Percentiles rank a stretch among this genome's conserved stretches.
phyloP scores from a whole-genome alignment of 2,797 vertebrate species.

The Merluccius polli region DNA sequence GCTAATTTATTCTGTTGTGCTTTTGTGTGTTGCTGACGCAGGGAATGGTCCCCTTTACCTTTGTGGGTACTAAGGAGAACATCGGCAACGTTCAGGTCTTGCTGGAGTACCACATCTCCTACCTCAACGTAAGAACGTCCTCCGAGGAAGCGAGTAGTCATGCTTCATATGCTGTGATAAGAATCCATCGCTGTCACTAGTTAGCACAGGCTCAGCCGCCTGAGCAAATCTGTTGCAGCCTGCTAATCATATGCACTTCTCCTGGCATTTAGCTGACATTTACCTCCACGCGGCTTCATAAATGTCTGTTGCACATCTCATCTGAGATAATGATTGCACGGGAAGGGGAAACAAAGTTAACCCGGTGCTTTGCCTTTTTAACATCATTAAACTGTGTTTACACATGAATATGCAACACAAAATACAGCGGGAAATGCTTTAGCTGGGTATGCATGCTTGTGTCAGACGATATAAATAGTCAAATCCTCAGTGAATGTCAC shows the following conservation, averaged over 20 bases:
- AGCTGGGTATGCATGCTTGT: not conserved
- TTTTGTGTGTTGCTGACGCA: conserved; percentile 65
- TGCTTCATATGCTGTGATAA: conserved; percentile 9
- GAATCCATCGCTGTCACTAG: not conserved
- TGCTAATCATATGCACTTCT: not conserved
- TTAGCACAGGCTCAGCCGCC: not conserved
- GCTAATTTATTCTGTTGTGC: conserved; percentile 15
- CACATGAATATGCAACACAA: not conserved
- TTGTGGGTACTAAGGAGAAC: conserved; percentile 98
- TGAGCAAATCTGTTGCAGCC: not conserved
- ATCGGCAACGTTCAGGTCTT: conserved; percentile 96
- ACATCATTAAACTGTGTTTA: not conserved
- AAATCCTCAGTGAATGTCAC: not conserved
- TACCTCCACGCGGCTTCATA: not conserved
- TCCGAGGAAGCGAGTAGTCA: not conserved
- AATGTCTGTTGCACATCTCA: not conserved
- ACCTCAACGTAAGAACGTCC: conserved; percentile 85
- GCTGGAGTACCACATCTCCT: conserved; percentile 96
- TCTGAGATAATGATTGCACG: not conserved
- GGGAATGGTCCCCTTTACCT: conserved; percentile 99
- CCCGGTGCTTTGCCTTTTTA: not conserved
- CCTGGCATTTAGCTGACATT: conserved; percentile 9
- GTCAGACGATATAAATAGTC: not conserved
- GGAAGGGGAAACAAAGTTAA: not conserved
- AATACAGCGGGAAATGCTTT: not conserved